Conservation (phyloP, 2,888 invertebrate genomes). For the Hemicrepidius hirtus region DNA sequence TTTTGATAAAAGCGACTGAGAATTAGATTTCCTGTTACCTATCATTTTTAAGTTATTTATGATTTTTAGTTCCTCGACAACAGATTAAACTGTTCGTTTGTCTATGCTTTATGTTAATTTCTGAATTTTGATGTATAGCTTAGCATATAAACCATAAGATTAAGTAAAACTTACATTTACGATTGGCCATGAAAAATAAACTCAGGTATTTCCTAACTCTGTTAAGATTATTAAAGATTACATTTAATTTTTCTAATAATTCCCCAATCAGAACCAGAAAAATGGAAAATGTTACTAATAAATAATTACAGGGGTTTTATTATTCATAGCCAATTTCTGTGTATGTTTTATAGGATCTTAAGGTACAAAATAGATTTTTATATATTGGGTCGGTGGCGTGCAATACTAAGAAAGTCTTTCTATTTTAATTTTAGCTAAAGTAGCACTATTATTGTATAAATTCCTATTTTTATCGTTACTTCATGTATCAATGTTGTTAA, state of each 20-base stretch:
- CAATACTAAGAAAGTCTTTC: constrained; percentile 52
- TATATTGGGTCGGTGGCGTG: constrained; percentile 56
- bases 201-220: too few relatives aligned
- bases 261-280: too few relatives aligned
- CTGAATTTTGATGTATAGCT: constrained; percentile 46
- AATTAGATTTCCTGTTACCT: constrained; percentile 18
- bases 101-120: constrained; percentile 31
- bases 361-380: constrained; percentile 36
- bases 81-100: neutral
- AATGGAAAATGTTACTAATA: too few relatives aligned
- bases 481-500: constrained; percentile 45
- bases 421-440: constrained; percentile 34
- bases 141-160: constrained; percentile 17
- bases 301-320: too few relatives aligned
- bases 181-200: too few relatives aligned
- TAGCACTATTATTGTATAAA: constrained; percentile 23
- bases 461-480: constrained; percentile 38
- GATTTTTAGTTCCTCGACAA: constrained; percentile 19
- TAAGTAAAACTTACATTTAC: too few relatives aligned
- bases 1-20: constrained; percentile 27
- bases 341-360: too few relatives aligned
- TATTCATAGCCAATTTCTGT: too few relatives aligned
- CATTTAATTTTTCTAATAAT: too few relatives aligned
- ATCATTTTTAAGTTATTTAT: constrained; percentile 27
- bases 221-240: too few relatives aligned